These are phyloP conservation scores for Polypedilum pembai DNA, from an alignment of 1,140 invertebrate species.

Conservation along the genomic window DNA sequence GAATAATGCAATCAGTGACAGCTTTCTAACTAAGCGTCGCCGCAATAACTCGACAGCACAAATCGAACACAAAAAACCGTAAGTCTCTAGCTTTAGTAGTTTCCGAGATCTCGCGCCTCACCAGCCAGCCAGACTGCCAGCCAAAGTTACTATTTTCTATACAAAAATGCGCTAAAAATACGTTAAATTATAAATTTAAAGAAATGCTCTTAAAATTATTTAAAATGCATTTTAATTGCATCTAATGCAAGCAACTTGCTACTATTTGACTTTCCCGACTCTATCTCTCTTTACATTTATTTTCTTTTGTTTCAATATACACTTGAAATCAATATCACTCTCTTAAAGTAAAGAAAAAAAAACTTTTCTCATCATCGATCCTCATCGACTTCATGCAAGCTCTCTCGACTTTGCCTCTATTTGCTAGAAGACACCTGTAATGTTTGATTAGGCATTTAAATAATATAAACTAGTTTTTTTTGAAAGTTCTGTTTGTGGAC, in stretches of 20 bases:
- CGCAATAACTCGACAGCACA: no score
- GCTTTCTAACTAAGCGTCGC: no score
- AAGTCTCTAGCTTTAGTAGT: no score
- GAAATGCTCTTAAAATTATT: no score
- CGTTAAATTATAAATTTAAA: no score
- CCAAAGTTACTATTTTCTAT: no score
- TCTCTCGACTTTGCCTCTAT: neutral
- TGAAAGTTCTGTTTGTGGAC: slow-evolving; percentile 1
- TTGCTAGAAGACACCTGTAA: slow-evolving; percentile 21
- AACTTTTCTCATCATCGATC: slow-evolving; percentile 7
- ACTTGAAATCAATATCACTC: slow-evolving; percentile 6
- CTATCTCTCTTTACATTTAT: slow-evolving; percentile 1
- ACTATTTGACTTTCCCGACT: slow-evolving; percentile 10
- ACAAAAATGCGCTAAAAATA: no score
- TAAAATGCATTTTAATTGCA: no score
- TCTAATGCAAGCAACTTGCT: neutral
- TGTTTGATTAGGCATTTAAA: slow-evolving; percentile 19
- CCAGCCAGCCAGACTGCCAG: no score
- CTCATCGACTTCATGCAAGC: neutral
- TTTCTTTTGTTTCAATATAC: slow-evolving; percentile 10
- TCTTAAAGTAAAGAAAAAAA: neutral
- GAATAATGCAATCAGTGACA: no score
- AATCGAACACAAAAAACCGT: no score
- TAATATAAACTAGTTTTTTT: slow-evolving; percentile 3
- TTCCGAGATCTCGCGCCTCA: no score